These are phyloP conservation scores for Palythoa caribaeorum DNA, from an alignment of 92 coral and sea anemone species.

Conservation along the genomic window DNA sequence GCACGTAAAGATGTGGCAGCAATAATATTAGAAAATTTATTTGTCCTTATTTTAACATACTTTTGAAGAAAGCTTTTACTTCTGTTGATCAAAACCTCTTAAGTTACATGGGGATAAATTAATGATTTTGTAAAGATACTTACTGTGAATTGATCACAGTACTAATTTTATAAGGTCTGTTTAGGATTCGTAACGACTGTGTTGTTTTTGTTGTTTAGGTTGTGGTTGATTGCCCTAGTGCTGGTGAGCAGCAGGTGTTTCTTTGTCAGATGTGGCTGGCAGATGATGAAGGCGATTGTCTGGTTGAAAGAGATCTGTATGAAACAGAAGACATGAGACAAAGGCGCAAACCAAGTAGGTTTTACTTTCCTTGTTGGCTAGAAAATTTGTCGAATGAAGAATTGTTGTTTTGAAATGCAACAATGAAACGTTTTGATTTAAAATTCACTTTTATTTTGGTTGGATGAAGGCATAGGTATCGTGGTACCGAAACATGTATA, in stretches of 20 bases:
- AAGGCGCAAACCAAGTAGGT: constrained; percentile 85
- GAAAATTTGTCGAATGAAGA: neutral
- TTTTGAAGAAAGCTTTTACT: neutral
- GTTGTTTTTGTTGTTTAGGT: constrained; percentile 54
- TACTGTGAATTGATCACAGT: too few relatives aligned
- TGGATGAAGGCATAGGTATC: too few relatives aligned
- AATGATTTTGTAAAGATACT: neutral
- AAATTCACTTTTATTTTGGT: too few relatives aligned
- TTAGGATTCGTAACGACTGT: neutral
- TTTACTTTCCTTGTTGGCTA: too few relatives aligned
- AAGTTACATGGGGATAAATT: neutral
- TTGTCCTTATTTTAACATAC: neutral
- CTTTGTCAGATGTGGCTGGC: constrained; percentile 98
- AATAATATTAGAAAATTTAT: neutral
- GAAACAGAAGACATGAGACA: constrained; percentile 99
- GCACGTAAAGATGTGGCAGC: too few relatives aligned
- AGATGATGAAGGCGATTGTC: constrained; percentile 95
- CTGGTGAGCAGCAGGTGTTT: constrained; percentile 94
- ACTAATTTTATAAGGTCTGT: neutral
- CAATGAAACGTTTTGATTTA: too few relatives aligned
- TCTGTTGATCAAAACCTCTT: neutral
- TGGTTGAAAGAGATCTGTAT: constrained; percentile 91
- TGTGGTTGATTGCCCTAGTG: constrained; percentile 95
- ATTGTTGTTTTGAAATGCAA: too few relatives aligned
- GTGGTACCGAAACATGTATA: too few relatives aligned